Percentiles rank a stretch among this genome's conserved stretches.
phyloP scores from a whole-genome alignment of 2,888 invertebrate genomes.

The Schizaphis graminum region DNA sequence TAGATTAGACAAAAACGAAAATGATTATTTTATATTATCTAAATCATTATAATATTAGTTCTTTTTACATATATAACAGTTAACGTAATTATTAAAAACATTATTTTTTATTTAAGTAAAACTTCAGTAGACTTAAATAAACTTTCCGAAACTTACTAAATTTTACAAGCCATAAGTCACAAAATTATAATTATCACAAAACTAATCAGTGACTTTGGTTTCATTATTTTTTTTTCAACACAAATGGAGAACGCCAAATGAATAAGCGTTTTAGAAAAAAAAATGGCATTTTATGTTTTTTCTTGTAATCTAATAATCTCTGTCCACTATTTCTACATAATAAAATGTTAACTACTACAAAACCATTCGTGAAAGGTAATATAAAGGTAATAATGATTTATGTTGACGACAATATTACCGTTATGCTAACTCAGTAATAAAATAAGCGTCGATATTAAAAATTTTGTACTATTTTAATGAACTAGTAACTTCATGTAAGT shows the following conservation, averaged over 20 bases:
- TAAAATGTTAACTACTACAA: not conserved
- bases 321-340: not conserved
- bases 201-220: not conserved
- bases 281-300: not conserved
- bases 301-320: not conserved
- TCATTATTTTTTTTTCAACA: too few species aligned
- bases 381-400: not conserved
- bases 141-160: not conserved
- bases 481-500: not conserved
- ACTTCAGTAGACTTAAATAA: not conserved
- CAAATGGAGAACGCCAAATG: not conserved
- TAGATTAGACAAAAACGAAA: not conserved
- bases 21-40: not conserved
- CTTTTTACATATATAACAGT: not conserved
- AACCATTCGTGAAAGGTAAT: not conserved
- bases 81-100: not conserved
- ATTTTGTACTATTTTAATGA: not conserved
- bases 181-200: not conserved
- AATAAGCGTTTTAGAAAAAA: not conserved
- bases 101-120: not conserved
- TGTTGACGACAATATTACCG: not conserved
- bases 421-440: not conserved
- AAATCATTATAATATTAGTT: not conserved
- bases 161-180: not conserved
- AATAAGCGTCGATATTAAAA: not conserved